Evolutionary conservation across 2,113 vertebrate species (phyloP).

Genomic region (Uria lomvia): DNA sequence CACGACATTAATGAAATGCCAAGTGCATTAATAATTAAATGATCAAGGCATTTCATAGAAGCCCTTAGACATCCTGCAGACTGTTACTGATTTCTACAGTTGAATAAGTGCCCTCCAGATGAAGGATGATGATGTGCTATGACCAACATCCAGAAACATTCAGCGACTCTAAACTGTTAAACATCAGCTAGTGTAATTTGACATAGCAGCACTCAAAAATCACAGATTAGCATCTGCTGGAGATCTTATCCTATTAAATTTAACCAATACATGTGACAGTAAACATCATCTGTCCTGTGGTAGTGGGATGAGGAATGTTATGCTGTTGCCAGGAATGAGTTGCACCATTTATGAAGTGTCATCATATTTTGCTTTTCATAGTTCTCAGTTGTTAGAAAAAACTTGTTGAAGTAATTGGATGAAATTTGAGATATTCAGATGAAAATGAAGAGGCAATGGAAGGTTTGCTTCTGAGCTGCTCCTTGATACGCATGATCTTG

Average conservation of each 20-base stretch:
- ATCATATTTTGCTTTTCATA: background rate
- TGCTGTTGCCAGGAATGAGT: background rate
- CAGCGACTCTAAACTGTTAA: background rate
- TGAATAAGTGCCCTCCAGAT: background rate
- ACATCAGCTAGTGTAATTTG: background rate
- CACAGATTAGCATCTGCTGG: background rate
- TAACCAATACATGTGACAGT: background rate
- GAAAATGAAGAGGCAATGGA: background rate
- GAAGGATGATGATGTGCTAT: background rate
- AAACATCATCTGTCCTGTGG: background rate
- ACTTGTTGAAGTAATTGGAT: background rate
- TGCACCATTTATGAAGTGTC: background rate
- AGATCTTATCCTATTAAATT: background rate
- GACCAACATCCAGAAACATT: background rate
- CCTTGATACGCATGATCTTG: background rate
- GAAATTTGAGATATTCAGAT: background rate
- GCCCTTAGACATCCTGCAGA: background rate
- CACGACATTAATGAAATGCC: no score
- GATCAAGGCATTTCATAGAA: background rate
- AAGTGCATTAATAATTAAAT: no score
- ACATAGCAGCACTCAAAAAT: background rate
- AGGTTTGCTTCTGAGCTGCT: background rate
- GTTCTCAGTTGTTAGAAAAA: background rate
- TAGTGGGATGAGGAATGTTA: background rate
- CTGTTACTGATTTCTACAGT: background rate